Base-by-base conservation (phyloP, 1,140 invertebrate species). In the Camponotus vicinus region DNA sequence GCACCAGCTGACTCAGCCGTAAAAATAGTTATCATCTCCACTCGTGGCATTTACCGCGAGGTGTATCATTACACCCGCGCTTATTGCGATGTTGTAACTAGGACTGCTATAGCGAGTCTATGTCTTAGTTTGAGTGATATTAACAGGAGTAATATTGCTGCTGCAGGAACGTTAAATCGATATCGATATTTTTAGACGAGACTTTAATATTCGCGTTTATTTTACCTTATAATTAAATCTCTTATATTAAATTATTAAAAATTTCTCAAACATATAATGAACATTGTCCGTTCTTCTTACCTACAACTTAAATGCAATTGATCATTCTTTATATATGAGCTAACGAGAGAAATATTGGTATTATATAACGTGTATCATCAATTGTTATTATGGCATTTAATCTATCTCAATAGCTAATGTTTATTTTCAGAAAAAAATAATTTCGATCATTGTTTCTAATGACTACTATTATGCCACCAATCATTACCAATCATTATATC, bases 1-100 rank as follows among this genome's bases (percentile, higher is more conserved):
- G 27, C 40, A 21, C 57, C 40, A 40, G 57, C 69, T 86, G 83
- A 89, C 34, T 49, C 52, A 34, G 27, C 6, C 18, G 63, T 55
- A 77, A 77, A 69, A 88, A 83, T 83, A 83, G 79, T 83, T 75
- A 61, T 83, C 42, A 75, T 83, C 21, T 75, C 37, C 67, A 86
- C 40, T 21, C n/a, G 67, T 40, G 27, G 63, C 42, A 37, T 67
- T 49, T 73, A 4, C 27, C 49, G 18, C 63, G 49, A 52, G 13
- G 13, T 61, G n/a, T 75, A 61, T 83, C 79, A 45, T 49, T 45
- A 83, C 66, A 70, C 49, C 49, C 77, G 64, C 55, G 67, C 37
- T 13, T 9, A 21, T 18, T n/a, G 61, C 52, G 57, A 40, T 70
- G 67, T 83, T 57, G 79, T 61, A 83, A 63, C 27, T 57, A 13